Evolutionary conservation across 2,113 vertebrate genomes (phyloP), one percentile per base, ranked within the genome.

Genomic region (Megaceryle maxima): DNA sequence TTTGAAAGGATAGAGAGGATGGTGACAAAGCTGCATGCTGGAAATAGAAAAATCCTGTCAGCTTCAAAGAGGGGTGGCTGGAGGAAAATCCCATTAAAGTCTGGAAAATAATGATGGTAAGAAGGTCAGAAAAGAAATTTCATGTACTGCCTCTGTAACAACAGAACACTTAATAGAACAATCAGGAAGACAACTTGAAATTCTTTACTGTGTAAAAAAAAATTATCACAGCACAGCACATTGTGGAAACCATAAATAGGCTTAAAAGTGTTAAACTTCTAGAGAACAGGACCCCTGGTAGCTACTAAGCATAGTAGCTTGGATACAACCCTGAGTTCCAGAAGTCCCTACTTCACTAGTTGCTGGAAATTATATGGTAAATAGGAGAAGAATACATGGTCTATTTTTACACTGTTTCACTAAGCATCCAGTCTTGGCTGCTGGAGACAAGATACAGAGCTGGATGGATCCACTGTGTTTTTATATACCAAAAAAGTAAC

Each of bases 401-500:
- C 77, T 91, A 29, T 87, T 91, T 92, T 81, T 68, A 84, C 22
- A 82, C 19, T 63, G 48, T 77, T 94, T 88, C 48, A 70, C n/a
- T 78, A 70, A 75, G 88, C 51, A 90, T 35, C 29, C 73, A 55
- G 51, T 29, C 51, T 75, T 60, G 60, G 51, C 39, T 92, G 60
- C 66, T 91, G 64, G 81, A 95, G 73, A 82, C 24, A 81, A 92
- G 83, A 84, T 29, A 64, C 56, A 92, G 88, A 87, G 69, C 84
- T 91, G 31, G 43, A 67, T 53, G 59, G 41, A 81, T 91, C 77
- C 56, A 72, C 25, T 29, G n/a, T 85, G 68, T 3, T 86, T 88
- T 92, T 63, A 50, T 72, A 44, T 60, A 78, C 73, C 72, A 82
- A 87, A 92, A 90, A 72, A 87, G 46, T 35, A 88, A 86, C 78